phyloP scores from a whole-genome alignment of 1,140 invertebrate species.

The Thaumetopoea pityocampa region DNA sequence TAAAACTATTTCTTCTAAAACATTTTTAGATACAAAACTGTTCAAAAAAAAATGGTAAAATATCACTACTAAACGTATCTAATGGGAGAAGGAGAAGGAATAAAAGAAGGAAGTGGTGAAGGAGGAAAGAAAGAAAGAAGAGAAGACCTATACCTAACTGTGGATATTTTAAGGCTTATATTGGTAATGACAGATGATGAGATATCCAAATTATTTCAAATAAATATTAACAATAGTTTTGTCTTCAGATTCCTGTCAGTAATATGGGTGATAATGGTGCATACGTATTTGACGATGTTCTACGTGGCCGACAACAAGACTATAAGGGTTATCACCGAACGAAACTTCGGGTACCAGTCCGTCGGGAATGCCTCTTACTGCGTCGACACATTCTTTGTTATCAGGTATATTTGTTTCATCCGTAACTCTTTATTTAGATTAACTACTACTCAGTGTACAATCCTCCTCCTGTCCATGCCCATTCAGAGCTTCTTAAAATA shows the following conservation, averaged over 20 bases:
- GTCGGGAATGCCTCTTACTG: constrained; percentile 93
- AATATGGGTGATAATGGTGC: constrained; percentile 95
- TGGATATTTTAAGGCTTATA: background rate
- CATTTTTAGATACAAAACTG: too few relatives aligned
- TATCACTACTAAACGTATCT: too few relatives aligned
- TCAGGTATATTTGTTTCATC: constrained; percentile 77
- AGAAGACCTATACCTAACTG: too few relatives aligned
- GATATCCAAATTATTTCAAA: background rate
- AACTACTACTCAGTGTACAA: too few relatives aligned
- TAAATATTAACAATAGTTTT: background rate
- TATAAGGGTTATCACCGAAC: constrained; percentile 84
- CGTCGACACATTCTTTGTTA: constrained; percentile 95
- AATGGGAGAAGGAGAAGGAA: too few relatives aligned
- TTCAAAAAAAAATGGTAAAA: too few relatives aligned
- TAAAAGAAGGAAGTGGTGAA: too few relatives aligned
- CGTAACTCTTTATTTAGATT: too few relatives aligned
- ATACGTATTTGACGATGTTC: constrained; percentile 90
- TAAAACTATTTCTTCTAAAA: too few relatives aligned
- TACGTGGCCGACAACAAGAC: constrained; percentile 86
- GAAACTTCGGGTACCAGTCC: constrained; percentile 88
- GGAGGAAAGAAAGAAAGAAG: too few relatives aligned
- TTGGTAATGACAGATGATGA: background rate
- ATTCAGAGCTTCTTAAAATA: too few relatives aligned
- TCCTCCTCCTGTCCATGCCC: too few relatives aligned
- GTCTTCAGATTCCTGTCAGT: constrained; percentile 84